Base-by-base conservation (phyloP, 2,888 invertebrate genomes). In the Heterodera filipjevi region DNA sequence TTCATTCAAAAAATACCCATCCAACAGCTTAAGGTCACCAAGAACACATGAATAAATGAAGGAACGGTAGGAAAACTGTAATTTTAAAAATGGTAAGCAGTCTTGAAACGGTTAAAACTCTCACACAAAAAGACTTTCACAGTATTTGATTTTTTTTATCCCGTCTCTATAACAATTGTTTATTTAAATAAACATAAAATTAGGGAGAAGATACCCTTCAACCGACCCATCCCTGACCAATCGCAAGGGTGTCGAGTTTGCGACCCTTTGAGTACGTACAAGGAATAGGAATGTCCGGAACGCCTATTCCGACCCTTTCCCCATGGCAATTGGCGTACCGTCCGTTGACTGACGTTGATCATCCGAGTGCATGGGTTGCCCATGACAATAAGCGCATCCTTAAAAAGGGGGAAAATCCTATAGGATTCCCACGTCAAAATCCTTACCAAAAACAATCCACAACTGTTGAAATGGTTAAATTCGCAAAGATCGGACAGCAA, bases 11-110 rank as follows among this genome's bases (percentile, higher is more conserved):
- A 35, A 32, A 64, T 16, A 66, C 1, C 80, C 80, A 59, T 80
- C 80, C 27, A 80, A 22, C 22, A 75, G 33, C 33, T 73, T 73
- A 32, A 80, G 53, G 30, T 80, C 64, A n/a, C 66, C 59, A 2
- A 80, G 66, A 33, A 80, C 16, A 32, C 80, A 80, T 0, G 80
- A 80, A 53, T 66, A 80, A n/a, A 80, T 46, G 79, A 80, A 80
- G 19, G 80, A 75, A 16, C 80, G 72, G 64, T 80, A 80, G 19
- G 75, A 75, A 35, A 75, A 75, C 68, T 75, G 46, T 64, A 27
- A 75, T n/a, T n/a, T 49, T 49, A 49, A 2, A 49, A 49, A 49
- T 16, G 12, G 8, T 44, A 44, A 10, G 8, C 44, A 44, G 44
- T n/a, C n/a, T n/a, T n/a, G n/a, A n/a, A n/a, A n/a, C n/a, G n/a